Conservation (phyloP, 2,113 vertebrate genomes). For the Meleagris gallopavo region DNA sequence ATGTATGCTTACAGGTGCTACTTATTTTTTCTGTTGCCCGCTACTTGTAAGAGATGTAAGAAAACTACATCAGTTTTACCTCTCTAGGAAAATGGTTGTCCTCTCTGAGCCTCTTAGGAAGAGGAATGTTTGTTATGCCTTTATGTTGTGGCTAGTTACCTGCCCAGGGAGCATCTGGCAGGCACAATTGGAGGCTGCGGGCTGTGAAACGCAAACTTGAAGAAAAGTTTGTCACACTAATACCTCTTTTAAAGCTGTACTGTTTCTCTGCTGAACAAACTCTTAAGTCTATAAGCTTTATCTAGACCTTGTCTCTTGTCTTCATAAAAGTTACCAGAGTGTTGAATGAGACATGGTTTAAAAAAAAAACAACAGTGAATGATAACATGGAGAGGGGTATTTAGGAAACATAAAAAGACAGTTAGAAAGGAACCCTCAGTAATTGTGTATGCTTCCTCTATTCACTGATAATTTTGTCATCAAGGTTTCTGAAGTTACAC, state of each 20-base stretch:
- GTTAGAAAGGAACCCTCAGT: not conserved
- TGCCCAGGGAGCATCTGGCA: not conserved
- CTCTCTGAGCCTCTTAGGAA: not conserved
- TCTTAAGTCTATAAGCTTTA: not conserved
- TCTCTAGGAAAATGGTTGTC: not conserved
- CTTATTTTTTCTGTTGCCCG: not conserved
- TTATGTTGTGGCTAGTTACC: not conserved
- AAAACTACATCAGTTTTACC: not conserved
- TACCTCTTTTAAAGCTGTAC: not conserved
- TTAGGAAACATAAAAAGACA: not conserved
- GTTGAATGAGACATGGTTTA: not conserved
- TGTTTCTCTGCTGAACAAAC: not conserved
- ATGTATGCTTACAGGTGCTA: not conserved
- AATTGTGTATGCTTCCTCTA: not conserved
- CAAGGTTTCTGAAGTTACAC: not conserved
- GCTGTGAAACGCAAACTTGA: not conserved
- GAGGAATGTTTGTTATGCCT: not conserved
- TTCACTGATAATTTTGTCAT: not conserved
- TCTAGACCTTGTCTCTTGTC: not conserved
- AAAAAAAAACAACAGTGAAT: no score
- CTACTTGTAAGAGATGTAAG: not conserved
- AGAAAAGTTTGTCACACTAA: not conserved
- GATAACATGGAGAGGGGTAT: not conserved
- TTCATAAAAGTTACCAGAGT: not conserved
- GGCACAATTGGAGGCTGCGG: not conserved